Evolutionary conservation across 2,113 vertebrate genomes (phyloP), one percentile per base, ranked within the genome.

Genomic region (Urocynchramus pylzowi): DNA sequence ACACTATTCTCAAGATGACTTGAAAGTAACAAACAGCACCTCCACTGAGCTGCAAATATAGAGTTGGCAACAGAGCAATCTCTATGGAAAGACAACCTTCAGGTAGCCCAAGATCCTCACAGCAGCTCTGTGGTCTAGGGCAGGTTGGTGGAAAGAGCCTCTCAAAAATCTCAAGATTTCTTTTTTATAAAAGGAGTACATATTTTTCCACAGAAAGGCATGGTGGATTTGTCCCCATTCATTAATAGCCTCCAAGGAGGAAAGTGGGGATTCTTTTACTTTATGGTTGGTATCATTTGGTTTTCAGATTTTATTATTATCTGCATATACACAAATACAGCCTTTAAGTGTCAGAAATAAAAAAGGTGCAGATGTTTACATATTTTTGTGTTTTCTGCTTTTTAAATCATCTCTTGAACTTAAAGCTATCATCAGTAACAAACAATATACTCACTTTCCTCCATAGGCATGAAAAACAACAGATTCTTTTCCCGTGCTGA

Each of bases 401-500:
- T 91, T 84, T 28, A 53, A 60, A 47, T 28, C 2, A n/a, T 15
- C 17, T 70, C 31, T 68, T 18, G 20, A 64, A 75, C 10, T 54
- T 70, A 79, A 65, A 69, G 35, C 21, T 74, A 39, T 44, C 30
- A 13, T 56, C 45, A 86, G 33, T 44, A 88, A 61, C 24, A 69
- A 78, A 87, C 18, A 60, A 23, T 13, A 60, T 37, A 95, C 91
- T 91, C 97, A 99, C 99, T 98, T 99, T 83, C 99, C 99, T 94
- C 99, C 99, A 90, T 99, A 96, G 5, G 99, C 99, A 93, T 99
- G 99, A 96, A 99, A 99, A 63, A 99, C 99, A 82, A 99, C 99
- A 4, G 99, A 99, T 95, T 99, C 99, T 70, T 99, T 99, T 68
- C 99, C 99, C 35, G 99, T 99, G 97, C 99, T 99, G 98, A 99